Evolutionary conservation across 2,888 invertebrate genomes (phyloP).

Genomic region (Rhamnusium bicolor): DNA sequence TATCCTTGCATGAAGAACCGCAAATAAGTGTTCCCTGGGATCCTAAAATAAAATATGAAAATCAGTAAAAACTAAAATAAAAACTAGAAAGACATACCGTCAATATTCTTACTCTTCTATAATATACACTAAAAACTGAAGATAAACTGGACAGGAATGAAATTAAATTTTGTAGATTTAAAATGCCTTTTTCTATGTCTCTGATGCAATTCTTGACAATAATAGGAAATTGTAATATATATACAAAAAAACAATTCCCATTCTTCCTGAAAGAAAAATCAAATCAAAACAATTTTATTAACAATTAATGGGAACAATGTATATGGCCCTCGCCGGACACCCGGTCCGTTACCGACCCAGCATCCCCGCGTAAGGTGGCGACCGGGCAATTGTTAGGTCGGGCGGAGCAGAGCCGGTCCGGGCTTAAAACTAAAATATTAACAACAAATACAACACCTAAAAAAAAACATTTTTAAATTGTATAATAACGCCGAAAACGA

Average conservation of each 20-base stretch:
- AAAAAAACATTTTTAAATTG: too few relatives aligned
- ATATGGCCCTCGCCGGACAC: too few relatives aligned
- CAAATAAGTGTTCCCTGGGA: slow-evolving; percentile 78
- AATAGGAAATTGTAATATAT: slow-evolving; percentile 78
- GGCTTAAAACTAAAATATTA: too few relatives aligned
- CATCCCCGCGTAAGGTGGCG: too few relatives aligned
- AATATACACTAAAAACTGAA: slow-evolving; percentile 82
- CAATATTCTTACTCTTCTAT: slow-evolving; percentile 80
- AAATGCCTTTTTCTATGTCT: slow-evolving; percentile 72
- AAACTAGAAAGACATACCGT: slow-evolving; percentile 73
- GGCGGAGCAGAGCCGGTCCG: too few relatives aligned
- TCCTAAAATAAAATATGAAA: slow-evolving; percentile 74
- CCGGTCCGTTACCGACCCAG: too few relatives aligned
- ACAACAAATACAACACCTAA: too few relatives aligned
- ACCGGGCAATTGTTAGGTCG: too few relatives aligned
- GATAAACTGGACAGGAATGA: slow-evolving; percentile 78
- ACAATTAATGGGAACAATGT: too few relatives aligned
- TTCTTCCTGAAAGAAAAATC: slow-evolving; percentile 84
- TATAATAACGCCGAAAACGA: too few relatives aligned
- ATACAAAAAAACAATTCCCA: slow-evolving; percentile 83
- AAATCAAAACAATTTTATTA: too few relatives aligned
- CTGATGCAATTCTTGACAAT: slow-evolving; percentile 74
- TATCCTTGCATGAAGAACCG: slow-evolving; percentile 79
- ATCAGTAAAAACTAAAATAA: not conserved
- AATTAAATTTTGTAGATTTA: slow-evolving; percentile 78